Percentiles rank a stretch among this genome's conserved stretches.
Conservation (phyloP, 2,888 invertebrate genomes). For the Carterocephalus palaemon region DNA sequence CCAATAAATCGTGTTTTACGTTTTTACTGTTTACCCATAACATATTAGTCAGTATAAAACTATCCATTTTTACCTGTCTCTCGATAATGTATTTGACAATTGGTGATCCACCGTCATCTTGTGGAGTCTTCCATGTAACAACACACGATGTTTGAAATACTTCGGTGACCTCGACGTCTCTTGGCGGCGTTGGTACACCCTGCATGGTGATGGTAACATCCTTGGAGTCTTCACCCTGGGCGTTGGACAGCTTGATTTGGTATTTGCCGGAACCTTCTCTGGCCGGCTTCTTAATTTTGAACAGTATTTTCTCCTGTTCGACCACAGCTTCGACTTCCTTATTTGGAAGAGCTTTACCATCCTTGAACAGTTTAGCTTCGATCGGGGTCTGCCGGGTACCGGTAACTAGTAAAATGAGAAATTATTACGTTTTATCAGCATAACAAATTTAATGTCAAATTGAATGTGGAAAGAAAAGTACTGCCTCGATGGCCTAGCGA, state of each 20-base stretch:
- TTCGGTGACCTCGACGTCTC: conserved; percentile 90
- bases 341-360: conserved; percentile 91
- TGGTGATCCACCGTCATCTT: conserved; percentile 93
- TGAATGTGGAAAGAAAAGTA: no score
- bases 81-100: conserved; percentile 93
- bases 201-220: conserved; percentile 92
- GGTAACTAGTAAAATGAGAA: conserved; percentile 81
- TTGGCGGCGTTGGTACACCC: conserved; percentile 90
- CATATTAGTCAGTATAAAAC: no score
- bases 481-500: no score
- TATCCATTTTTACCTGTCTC: conserved; percentile 79
- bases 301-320: conserved; percentile 93
- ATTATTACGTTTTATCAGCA: no score
- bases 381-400: conserved; percentile 93
- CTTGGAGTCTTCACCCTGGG: conserved; percentile 93
- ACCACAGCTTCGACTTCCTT: conserved; percentile 95
- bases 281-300: conserved; percentile 94
- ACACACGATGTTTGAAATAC: conserved; percentile 93
- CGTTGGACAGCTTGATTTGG: conserved; percentile 94
- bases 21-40: no score
- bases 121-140: conserved; percentile 90
- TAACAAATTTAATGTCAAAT: no score
- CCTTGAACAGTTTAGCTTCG: conserved; percentile 93
- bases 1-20: no score
- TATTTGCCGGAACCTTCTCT: conserved; percentile 94